Conservation (phyloP, 2,888 invertebrate species). For the Panzeria rudis region DNA sequence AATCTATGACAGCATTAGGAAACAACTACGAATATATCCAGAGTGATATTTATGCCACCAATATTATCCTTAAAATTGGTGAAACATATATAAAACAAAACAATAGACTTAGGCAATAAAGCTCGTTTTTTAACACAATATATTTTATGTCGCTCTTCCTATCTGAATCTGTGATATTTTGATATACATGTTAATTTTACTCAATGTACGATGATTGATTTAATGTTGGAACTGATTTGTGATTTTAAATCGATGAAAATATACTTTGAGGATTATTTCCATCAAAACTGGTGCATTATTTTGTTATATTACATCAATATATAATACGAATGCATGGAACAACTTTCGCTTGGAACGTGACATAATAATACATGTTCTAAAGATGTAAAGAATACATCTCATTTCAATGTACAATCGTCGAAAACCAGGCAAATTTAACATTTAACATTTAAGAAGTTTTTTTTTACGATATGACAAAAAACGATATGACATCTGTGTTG, state of each 20-base stretch:
- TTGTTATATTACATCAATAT: not conserved
- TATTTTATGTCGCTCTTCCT: slow-evolving; percentile 5
- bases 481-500: no score
- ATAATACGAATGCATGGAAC: no score
- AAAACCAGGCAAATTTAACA: no score
- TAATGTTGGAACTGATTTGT: not conserved
- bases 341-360: no score
- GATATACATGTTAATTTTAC: not conserved
- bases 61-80: slow-evolving; percentile 20
- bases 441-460: no score
- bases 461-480: no score
- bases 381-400: no score
- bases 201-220: slow-evolving; percentile 1
- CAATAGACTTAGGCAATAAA: slow-evolving; percentile 6
- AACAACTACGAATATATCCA: slow-evolving; percentile 1
- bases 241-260: not conserved
- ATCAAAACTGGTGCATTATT: not conserved
- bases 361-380: no score
- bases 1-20: no score
- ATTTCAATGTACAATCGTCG: no score
- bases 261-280: not conserved
- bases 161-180: not conserved
- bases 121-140: slow-evolving; percentile 18
- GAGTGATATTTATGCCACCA: not conserved
- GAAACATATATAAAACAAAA: slow-evolving; percentile 13